Conservation (phyloP, 1,140 invertebrate species). For the Macrobrachium nipponense region DNA sequence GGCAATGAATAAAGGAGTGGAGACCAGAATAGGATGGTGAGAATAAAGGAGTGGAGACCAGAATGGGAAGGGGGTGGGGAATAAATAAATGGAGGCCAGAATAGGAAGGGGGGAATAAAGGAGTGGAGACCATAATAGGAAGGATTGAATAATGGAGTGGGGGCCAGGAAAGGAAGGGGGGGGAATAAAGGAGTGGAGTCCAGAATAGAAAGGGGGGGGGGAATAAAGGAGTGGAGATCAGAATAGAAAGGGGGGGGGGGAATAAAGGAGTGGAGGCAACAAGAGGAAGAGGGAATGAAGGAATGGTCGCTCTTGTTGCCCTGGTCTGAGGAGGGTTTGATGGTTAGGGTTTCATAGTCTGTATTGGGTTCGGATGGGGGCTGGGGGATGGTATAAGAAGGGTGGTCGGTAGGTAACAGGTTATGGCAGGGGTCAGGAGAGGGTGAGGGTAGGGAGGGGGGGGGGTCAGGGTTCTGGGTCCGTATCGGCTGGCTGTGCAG, state of each 20-base stretch:
- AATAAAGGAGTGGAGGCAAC: too few species aligned
- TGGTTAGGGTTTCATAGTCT: too few species aligned
- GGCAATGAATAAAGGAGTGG: not conserved
- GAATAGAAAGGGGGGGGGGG: too few species aligned
- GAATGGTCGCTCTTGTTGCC: not conserved
- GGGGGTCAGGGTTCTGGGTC: not conserved
- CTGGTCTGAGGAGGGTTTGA: too few species aligned
- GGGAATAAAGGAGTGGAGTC: too few species aligned
- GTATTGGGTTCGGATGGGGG: too few species aligned
- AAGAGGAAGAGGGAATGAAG: too few species aligned
- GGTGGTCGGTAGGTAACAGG: not conserved
- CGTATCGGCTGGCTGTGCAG: not conserved
- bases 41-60: too few species aligned
- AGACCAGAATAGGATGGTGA: not conserved
- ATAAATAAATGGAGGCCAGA: not conserved
- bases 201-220: too few species aligned
- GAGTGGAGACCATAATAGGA: not conserved
- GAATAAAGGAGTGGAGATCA: too few species aligned
- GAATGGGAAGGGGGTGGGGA: not conserved
- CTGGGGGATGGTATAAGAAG: too few species aligned
- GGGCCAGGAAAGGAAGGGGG: too few species aligned
- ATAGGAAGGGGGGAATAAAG: not conserved
- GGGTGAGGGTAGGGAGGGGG: not conserved
- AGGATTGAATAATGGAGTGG: not conserved
- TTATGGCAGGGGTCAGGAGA: not conserved